Conservation (phyloP, 2,888 invertebrate genomes). For the Frankliniella intonsa region DNA sequence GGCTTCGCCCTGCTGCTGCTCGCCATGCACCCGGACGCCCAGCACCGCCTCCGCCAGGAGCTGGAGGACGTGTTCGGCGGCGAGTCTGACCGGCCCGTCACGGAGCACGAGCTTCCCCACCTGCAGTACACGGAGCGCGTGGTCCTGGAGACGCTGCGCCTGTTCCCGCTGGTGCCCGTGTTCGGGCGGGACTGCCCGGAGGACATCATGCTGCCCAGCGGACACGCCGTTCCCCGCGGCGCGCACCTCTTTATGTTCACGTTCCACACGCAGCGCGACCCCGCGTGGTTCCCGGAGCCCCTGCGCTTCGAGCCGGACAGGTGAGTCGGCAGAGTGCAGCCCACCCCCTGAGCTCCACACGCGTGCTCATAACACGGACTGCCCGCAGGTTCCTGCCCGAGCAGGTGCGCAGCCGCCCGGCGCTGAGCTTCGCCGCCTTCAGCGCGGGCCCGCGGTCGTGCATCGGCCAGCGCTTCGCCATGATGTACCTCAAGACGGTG, state of each 20-base stretch:
- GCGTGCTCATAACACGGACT: neutral
- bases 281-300: constrained; percentile 1
- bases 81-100: neutral
- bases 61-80: constrained; percentile 9
- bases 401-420: neutral
- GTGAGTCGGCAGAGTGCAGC: neutral
- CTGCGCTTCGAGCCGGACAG: constrained; percentile 10
- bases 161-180: constrained; percentile 21
- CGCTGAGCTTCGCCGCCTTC: constrained; percentile 11
- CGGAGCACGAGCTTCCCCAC: constrained; percentile 19
- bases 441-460: constrained; percentile 5
- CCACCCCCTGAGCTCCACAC: too few species aligned
- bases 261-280: constrained; percentile 14
- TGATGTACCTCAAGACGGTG: constrained; percentile 22
- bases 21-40: neutral
- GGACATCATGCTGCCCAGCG: neutral
- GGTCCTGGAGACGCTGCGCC: constrained; percentile 15
- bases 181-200: neutral
- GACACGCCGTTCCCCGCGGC: neutral
- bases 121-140: neutral
- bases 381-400: neutral
- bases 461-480: constrained; percentile 23
- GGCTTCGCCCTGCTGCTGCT: constrained; percentile 9
- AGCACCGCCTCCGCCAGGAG: neutral
- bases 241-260: constrained; percentile 2